Evolutionary conservation across 2,888 invertebrate genomes (phyloP).

Genomic region (Drosophila crucigera): DNA sequence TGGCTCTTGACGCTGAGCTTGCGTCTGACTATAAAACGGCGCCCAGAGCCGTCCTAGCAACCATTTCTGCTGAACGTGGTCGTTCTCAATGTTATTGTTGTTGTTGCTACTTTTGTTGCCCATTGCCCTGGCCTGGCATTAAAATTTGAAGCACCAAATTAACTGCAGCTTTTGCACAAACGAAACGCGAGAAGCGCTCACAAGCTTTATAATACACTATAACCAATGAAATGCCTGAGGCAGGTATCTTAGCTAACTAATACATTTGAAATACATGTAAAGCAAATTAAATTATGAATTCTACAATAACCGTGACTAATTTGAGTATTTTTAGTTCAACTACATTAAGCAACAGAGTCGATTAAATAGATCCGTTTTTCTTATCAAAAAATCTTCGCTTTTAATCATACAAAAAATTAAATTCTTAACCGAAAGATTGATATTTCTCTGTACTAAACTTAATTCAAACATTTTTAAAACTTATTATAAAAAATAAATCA

Average conservation of each 20-base stretch:
- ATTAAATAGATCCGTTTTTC: background rate
- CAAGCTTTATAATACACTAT: slow-evolving; percentile 60
- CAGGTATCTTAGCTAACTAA: slow-evolving; percentile 25
- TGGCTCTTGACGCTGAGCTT: slow-evolving; percentile 59
- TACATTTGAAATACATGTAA: background rate
- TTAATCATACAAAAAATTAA: background rate
- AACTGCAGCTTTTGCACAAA: slow-evolving; percentile 78
- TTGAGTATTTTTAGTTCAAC: background rate
- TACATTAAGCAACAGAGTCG: background rate
- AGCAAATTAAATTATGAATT: background rate
- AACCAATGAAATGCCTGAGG: slow-evolving; percentile 39
- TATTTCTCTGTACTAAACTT: background rate
- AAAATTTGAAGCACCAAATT: slow-evolving; percentile 82
- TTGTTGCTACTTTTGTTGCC: slow-evolving; percentile 42
- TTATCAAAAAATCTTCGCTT: background rate
- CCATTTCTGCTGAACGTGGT: slow-evolving; percentile 69
- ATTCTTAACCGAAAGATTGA: background rate
- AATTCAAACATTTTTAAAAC: background rate
- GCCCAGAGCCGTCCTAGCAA: slow-evolving; percentile 62
- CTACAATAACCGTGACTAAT: background rate
- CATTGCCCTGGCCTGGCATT: slow-evolving; percentile 60
- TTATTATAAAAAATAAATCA: background rate
- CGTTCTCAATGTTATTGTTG: slow-evolving; percentile 54
- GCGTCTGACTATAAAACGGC: slow-evolving; percentile 75
- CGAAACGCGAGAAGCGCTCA: slow-evolving; percentile 68